phyloP scores from a whole-genome alignment of 64 coral and sea anemone species.

The Stichodactyla mertensii region DNA sequence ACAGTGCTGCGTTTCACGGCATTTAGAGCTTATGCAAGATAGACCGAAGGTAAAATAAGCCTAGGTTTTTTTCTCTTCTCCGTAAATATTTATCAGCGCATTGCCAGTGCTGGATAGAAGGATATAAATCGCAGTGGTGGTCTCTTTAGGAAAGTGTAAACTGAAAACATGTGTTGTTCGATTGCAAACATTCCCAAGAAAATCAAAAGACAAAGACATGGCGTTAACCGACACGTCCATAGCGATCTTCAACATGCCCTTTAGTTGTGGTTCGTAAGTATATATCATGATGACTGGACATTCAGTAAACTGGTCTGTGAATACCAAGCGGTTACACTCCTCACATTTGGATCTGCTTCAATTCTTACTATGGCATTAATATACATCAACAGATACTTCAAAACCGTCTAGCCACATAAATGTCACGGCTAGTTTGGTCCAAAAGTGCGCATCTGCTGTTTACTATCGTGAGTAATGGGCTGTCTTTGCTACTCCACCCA shows the following conservation, averaged over 20 bases:
- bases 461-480: slow-evolving; percentile 23
- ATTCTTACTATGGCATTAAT: slow-evolving; percentile 45
- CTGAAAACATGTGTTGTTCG: too few relatives aligned
- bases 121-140: too few relatives aligned
- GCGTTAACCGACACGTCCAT: slow-evolving; percentile 45
- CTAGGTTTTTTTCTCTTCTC: too few relatives aligned
- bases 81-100: too few relatives aligned
- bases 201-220: too few relatives aligned
- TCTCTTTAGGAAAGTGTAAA: too few relatives aligned
- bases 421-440: slow-evolving; percentile 30
- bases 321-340: slow-evolving; percentile 3
- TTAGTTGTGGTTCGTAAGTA: slow-evolving; percentile 35
- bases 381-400: slow-evolving; percentile 54
- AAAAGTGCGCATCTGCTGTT: background rate
- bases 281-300: slow-evolving; percentile 39
- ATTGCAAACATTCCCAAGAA: too few relatives aligned
- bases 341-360: slow-evolving; percentile 50
- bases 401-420: slow-evolving; percentile 22
- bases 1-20: too few relatives aligned
- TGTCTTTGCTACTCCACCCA: slow-evolving; percentile 27
- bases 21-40: too few relatives aligned
- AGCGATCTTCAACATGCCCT: slow-evolving; percentile 43
- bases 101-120: too few relatives aligned
- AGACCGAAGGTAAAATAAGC: too few relatives aligned
- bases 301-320: slow-evolving; percentile 33